A percentile compares a stretch with the other conserved stretches of the same genome.
Conservation (phyloP, 2,113 vertebrate genomes). For the Cranoglanis bouderius region DNA sequence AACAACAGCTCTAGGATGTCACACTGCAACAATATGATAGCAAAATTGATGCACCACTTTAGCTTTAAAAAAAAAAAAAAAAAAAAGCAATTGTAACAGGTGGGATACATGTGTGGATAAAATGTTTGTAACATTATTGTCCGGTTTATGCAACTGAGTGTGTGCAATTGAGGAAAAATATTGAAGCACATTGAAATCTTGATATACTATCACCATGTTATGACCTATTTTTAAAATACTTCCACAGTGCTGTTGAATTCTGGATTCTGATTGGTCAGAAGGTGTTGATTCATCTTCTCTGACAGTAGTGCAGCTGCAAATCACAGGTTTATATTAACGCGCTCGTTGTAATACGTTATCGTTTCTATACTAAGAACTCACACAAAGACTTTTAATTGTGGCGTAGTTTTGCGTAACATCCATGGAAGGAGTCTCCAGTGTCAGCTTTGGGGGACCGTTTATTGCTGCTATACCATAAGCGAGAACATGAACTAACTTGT, state of each 20-base stretch:
- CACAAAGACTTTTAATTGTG: background rate
- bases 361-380: too few relatives aligned
- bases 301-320: background rate
- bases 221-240: background rate
- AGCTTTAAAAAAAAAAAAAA: background rate
- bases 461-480: too few relatives aligned
- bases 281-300: background rate
- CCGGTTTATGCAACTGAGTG: background rate
- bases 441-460: too few relatives aligned
- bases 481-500: too few relatives aligned
- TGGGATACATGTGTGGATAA: background rate
- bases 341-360: background rate
- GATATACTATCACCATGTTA: background rate
- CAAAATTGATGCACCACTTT: background rate
- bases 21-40: background rate
- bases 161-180: background rate
- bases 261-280: conserved; percentile 1
- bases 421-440: background rate
- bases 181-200: background rate
- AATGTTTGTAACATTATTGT: background rate
- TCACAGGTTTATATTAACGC: background rate
- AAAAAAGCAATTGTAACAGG: background rate
- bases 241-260: background rate
- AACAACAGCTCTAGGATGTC: background rate
- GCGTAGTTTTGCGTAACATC: background rate